These are phyloP conservation scores for Amphimedon queenslandica DNA, from an alignment of 37 sponge, comb jelly and placozoan genomes.

Conservation along the genomic window DNA sequence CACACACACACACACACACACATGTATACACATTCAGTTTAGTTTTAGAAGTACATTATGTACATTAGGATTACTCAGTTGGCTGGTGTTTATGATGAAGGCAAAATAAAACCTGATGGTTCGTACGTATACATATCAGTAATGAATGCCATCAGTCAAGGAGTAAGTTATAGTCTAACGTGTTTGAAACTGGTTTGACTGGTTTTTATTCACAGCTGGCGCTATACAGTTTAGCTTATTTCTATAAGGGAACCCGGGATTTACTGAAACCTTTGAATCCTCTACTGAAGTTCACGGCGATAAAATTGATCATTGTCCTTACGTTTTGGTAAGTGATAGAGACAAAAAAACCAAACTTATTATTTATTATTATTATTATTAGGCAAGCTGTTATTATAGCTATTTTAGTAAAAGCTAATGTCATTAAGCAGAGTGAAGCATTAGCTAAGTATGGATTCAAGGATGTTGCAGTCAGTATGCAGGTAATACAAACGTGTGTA, in stretches of 20 bases:
- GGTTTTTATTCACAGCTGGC: constrained; percentile 62
- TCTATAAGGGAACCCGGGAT: constrained; percentile 77
- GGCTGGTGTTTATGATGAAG: constrained; percentile 57
- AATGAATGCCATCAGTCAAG: constrained; percentile 53
- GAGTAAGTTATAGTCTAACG: too few relatives aligned
- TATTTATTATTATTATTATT: background rate
- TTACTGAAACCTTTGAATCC: constrained; percentile 81
- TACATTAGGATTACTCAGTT: constrained; percentile 47
- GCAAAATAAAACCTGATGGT: constrained; percentile 18
- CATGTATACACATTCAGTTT: too few relatives aligned
- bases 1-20: too few relatives aligned
- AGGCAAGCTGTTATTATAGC: constrained; percentile 58
- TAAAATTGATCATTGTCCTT: constrained; percentile 89
- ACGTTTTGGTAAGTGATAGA: constrained; percentile 76
- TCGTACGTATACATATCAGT: constrained; percentile 65
- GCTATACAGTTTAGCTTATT: constrained; percentile 67
- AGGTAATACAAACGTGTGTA: constrained; percentile 12
- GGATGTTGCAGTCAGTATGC: constrained; percentile 44
- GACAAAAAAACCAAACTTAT: background rate
- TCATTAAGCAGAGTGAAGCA: constrained; percentile 9
- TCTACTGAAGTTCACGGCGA: constrained; percentile 75
- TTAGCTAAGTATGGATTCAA: constrained; percentile 61
- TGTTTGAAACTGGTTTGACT: too few relatives aligned
- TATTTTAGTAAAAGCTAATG: constrained; percentile 39
- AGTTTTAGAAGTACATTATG: too few relatives aligned